Evolutionary conservation across 2,797 vertebrate genomes (phyloP).

Genomic region (Iguana delicatissima): DNA sequence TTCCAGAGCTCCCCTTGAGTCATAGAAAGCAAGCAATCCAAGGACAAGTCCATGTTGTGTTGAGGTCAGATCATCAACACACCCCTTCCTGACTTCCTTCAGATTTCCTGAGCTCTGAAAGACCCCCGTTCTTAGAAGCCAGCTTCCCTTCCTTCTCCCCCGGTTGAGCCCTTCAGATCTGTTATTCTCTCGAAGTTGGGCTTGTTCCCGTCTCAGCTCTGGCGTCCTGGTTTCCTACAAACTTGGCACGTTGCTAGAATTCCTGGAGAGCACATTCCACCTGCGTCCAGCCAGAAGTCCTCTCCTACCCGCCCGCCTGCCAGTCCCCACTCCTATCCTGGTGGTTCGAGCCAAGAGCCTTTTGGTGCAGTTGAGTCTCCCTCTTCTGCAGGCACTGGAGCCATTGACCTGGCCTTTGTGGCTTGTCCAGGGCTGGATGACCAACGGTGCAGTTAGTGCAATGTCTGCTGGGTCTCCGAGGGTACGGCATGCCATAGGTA

Average conservation of each 20-base stretch:
- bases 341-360: slow-evolving; percentile 59
- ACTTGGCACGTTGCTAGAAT: slow-evolving; percentile 64
- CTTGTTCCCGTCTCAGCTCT: background rate
- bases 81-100: too few species aligned
- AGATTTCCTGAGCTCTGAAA: background rate
- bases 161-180: too few species aligned
- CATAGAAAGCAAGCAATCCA: too few species aligned
- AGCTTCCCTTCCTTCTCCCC: background rate
- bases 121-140: background rate
- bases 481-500: too few species aligned
- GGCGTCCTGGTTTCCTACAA: background rate
- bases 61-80: too few species aligned
- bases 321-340: background rate
- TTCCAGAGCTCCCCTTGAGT: too few species aligned
- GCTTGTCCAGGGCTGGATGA: slow-evolving; percentile 54
- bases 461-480: slow-evolving; percentile 44
- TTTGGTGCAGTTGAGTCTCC: slow-evolving; percentile 58
- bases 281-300: slow-evolving; percentile 46
- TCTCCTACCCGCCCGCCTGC: background rate
- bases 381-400: slow-evolving; percentile 55
- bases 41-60: too few species aligned
- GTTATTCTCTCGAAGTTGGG: too few species aligned
- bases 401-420: slow-evolving; percentile 69
- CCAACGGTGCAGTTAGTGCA: slow-evolving; percentile 65
- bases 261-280: slow-evolving; percentile 70